Conservation (phyloP, 1,140 invertebrate species). For the Lamellibrachia luymesi region DNA sequence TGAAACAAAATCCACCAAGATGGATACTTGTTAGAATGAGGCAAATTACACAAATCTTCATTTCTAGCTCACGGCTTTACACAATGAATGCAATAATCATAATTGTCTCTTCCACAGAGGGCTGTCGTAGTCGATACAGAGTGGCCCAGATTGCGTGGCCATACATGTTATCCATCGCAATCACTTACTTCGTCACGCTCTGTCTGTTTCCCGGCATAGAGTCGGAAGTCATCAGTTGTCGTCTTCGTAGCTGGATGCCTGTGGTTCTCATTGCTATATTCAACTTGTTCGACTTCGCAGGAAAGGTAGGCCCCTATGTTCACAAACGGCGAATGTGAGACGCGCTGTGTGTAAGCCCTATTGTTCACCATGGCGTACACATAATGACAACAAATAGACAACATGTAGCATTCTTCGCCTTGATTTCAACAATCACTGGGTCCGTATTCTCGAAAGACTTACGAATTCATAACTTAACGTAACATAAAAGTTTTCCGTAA, state of each 20-base stretch:
- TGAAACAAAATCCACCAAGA: not conserved
- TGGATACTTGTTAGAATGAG: not conserved
- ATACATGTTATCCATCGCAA: constrained; percentile 80
- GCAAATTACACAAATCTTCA: not conserved
- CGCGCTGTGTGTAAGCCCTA: too few species aligned
- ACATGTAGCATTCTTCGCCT: too few species aligned
- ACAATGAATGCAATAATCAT: not conserved
- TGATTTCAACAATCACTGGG: too few species aligned
- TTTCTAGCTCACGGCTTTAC: not conserved
- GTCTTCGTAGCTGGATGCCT: constrained; percentile 83
- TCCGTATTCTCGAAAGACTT: too few species aligned
- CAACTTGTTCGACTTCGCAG: constrained; percentile 80
- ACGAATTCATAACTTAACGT: too few species aligned
- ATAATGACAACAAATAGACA: too few species aligned
- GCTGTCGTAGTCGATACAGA: constrained; percentile 32
- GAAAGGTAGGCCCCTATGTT: constrained; percentile 65
- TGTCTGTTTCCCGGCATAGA: constrained; percentile 86
- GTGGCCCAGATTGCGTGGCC: constrained; percentile 76
- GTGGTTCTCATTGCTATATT: constrained; percentile 86
- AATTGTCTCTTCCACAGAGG: constrained; percentile 28
- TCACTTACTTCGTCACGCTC: constrained; percentile 84
- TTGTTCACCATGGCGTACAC: too few species aligned
- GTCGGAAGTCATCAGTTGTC: constrained; percentile 81
- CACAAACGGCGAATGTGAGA: not conserved
- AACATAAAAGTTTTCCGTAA: too few species aligned